A percentile compares a stretch with the other conserved stretches of the same genome.
phyloP scores from a whole-genome alignment of 2,797 vertebrate genomes.

The Vultur gryphus region DNA sequence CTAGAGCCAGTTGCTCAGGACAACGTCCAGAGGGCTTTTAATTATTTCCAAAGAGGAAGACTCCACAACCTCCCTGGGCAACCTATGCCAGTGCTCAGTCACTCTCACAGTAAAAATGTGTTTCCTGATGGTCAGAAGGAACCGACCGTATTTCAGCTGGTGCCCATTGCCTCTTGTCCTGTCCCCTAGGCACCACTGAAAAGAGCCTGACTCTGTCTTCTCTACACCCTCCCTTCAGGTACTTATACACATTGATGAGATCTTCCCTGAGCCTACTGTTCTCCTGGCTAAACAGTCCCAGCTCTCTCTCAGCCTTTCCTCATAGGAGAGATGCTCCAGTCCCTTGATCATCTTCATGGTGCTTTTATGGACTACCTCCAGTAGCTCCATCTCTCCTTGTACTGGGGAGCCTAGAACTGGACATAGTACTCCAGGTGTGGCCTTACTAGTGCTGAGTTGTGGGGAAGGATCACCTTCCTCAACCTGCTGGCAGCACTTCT shows the following conservation, averaged over 20 bases:
- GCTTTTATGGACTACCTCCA: neutral
- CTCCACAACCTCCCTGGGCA: neutral
- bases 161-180: neutral
- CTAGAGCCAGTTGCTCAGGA: neutral
- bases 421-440: neutral
- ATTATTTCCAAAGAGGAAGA: neutral
- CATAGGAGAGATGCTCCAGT: neutral
- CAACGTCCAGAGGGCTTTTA: neutral
- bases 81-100: neutral
- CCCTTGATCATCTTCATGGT: neutral
- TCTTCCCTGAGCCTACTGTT: neutral
- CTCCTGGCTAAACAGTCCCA: neutral
- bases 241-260: neutral
- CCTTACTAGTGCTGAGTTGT: neutral
- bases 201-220: too few relatives aligned
- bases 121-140: neutral
- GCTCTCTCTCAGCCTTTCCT: neutral
- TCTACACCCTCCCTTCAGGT: neutral
- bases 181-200: neutral
- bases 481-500: neutral
- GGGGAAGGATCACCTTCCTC: too few relatives aligned
- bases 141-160: neutral
- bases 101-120: neutral
- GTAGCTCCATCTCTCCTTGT: neutral
- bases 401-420: neutral